Base-by-base conservation (phyloP, 2,113 vertebrate species). In the Xyrauchen texanus region DNA sequence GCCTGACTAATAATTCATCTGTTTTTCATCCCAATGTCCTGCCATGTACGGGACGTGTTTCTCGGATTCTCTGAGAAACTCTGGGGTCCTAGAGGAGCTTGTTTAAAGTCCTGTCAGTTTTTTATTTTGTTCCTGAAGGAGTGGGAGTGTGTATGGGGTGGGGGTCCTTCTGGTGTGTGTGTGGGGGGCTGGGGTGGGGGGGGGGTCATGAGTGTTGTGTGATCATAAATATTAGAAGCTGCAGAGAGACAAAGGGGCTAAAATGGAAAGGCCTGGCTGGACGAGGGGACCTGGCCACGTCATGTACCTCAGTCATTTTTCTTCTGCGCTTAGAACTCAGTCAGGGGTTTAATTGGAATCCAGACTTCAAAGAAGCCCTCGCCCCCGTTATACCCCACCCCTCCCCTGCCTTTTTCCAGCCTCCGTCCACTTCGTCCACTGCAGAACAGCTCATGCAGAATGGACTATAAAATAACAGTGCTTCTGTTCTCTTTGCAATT, bases 331-430 rank as follows among this genome's bases (percentile, higher is more conserved):
- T 94, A 98, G 97, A 99, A 98, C 96, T 97, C 97, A 97, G 97
- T 96, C 94, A 96, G 96, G 95, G 97, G 97, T 98, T 98, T 98
- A 98, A 99, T 98, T 98, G 96, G 94, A 98, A 98, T 98, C 94
- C 92, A 96, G 96, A 99, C 97, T 96, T 99, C 96, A 98, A 98
- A 98, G 96, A 96, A 95, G 92, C 93, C 94, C 93, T 93, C 89
- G 90, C 90, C 93, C 94, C 93, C 91, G 94, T 52, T 47, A n/a
- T 21, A 81, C 63, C 84, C 88, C 91, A 89, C 91, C 78, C 51
- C 76, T 81, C 82, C 83, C 85, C 83, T 86, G 81, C 85, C 90
- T 89, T 89, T 42, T 65, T 88, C 79, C 87, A 88, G 89, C 87
- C 85, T 89, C 84, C 82, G 89, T 90, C 84, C 85, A 88, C 87